A percentile compares a stretch with the other conserved stretches of the same genome.
Evolutionary conservation across 2,113 vertebrate species (phyloP).

Genomic region (Spea bombifrons): DNA sequence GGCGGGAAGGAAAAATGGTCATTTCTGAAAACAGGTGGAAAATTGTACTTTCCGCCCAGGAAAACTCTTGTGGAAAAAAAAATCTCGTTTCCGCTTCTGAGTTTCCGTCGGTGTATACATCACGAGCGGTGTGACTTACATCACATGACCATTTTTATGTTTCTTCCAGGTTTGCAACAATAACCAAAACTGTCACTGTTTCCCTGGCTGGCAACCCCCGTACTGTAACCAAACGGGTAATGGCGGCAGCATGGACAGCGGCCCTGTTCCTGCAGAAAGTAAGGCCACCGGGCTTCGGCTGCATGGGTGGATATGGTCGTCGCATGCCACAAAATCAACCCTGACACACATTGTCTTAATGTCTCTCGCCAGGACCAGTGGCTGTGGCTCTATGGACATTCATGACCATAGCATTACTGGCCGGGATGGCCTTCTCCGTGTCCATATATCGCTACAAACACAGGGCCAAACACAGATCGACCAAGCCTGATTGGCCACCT

Average conservation of each 20-base stretch:
- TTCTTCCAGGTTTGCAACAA: conserved; percentile 87
- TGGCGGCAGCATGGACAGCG: conserved; percentile 92
- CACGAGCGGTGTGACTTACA: too few species aligned
- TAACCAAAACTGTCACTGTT: conserved; percentile 92
- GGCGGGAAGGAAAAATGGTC: too few species aligned
- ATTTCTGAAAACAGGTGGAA: too few species aligned
- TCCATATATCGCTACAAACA: conserved; percentile 6
- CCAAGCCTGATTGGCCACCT: not conserved
- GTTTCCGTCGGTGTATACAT: too few species aligned
- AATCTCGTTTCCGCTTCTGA: too few species aligned
- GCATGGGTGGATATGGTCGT: not conserved
- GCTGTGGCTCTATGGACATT: conserved; percentile 15
- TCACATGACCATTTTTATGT: conserved; percentile 8
- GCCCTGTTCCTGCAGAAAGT: conserved; percentile 68
- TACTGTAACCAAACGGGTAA: conserved; percentile 74
- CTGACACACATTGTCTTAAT: not conserved
- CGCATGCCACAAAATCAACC: not conserved
- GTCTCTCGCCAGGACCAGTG: conserved; percentile 1
- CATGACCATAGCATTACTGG: conserved; percentile 19
- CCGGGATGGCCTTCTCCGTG: conserved; percentile 12
- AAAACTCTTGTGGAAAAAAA: too few species aligned
- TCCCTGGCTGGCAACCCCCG: conserved; percentile 83
- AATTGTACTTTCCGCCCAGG: too few species aligned
- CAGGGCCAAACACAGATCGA: not conserved
- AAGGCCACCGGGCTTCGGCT: conserved; percentile 45